Percentiles rank a stretch among this genome's conserved stretches.
Conservation (phyloP, 2,888 invertebrate species). For the Phlogophora meticulosa region DNA sequence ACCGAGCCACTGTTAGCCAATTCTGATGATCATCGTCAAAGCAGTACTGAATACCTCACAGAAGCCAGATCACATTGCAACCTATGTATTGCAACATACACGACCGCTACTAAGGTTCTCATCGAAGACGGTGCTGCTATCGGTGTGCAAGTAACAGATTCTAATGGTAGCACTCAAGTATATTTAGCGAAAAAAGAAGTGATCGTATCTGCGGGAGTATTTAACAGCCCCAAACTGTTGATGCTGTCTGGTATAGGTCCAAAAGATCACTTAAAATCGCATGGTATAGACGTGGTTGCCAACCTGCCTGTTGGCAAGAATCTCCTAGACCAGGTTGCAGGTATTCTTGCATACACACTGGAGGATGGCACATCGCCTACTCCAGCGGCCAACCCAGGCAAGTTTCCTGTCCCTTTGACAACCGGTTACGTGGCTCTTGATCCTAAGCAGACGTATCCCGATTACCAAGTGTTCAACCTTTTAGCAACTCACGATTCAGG, state of each 20-base stretch:
- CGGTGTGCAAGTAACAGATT: constrained; percentile 63
- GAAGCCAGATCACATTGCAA: constrained; percentile 61
- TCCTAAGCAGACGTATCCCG: constrained; percentile 53
- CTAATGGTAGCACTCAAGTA: constrained; percentile 44
- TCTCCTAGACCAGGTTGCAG: constrained; percentile 47
- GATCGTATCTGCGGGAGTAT: constrained; percentile 70
- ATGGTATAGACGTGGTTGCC: constrained; percentile 61
- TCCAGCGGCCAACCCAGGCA: background rate
- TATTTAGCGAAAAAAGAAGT: constrained; percentile 68
- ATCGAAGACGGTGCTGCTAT: constrained; percentile 65
- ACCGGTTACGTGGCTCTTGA: constrained; percentile 59
- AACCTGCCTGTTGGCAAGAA: constrained; percentile 46
- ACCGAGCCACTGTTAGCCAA: constrained; percentile 62
- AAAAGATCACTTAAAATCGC: constrained; percentile 57
- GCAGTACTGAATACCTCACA: constrained; percentile 64
- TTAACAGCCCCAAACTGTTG: constrained; percentile 70
- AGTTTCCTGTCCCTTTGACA: constrained; percentile 57
- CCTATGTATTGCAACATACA: constrained; percentile 62
- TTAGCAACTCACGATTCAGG: constrained; percentile 52
- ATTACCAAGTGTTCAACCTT: constrained; percentile 63
- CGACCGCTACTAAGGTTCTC: constrained; percentile 65
- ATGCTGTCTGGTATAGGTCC: constrained; percentile 75
- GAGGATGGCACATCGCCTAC: background rate
- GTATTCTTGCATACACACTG: background rate
- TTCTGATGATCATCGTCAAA: constrained; percentile 59